These are phyloP conservation scores for Cydia fagiglandana DNA, from an alignment of 1,140 invertebrate species.

Conservation along the genomic window DNA sequence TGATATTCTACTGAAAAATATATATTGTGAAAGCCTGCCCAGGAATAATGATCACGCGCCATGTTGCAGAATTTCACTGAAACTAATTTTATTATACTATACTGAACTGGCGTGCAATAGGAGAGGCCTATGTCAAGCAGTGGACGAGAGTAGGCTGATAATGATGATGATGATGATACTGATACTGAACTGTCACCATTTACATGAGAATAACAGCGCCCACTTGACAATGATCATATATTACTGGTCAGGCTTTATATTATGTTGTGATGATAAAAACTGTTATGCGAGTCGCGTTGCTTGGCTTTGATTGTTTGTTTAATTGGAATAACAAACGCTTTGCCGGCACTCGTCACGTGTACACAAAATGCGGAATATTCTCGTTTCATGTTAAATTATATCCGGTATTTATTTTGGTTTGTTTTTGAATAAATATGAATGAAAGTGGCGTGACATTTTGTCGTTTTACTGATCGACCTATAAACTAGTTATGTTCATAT, in stretches of 20 bases:
- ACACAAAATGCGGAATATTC: not conserved
- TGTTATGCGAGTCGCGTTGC: not conserved
- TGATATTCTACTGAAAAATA: not conserved
- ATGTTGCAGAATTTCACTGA: too few relatives aligned
- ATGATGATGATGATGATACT: too few relatives aligned
- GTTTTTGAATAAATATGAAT: slow-evolving; percentile 15
- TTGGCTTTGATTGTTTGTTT: slow-evolving; percentile 19
- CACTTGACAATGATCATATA: too few relatives aligned
- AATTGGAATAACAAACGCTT: slow-evolving; percentile 8
- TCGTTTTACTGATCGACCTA: slow-evolving; percentile 1
- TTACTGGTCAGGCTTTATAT: not conserved
- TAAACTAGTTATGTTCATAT: not conserved
- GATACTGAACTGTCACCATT: too few relatives aligned
- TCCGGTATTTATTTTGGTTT: slow-evolving; percentile 9
- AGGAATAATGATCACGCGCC: too few relatives aligned
- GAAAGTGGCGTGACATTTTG: slow-evolving; percentile 6
- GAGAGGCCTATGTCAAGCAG: too few relatives aligned
- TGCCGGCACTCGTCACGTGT: not conserved
- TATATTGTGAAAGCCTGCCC: not conserved
- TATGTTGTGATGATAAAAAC: not conserved
- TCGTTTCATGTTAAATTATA: not conserved
- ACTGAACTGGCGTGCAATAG: too few relatives aligned
- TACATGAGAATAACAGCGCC: too few relatives aligned
- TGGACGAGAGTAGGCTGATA: too few relatives aligned
- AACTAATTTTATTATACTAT: too few relatives aligned